phyloP scores from a whole-genome alignment of 2,888 invertebrate genomes.

The Drosophila melanocephala region DNA sequence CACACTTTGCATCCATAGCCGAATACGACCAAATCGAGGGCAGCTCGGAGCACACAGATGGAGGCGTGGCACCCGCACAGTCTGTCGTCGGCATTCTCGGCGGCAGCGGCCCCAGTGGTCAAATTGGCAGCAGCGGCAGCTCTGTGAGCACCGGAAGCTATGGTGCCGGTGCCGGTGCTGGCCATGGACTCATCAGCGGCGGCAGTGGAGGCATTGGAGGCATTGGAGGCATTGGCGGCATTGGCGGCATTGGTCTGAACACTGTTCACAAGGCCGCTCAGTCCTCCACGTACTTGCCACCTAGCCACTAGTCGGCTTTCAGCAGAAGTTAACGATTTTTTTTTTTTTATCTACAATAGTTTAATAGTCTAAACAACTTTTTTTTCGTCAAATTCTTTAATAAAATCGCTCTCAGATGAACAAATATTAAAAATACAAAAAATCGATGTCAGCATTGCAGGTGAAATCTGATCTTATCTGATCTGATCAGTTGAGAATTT shows the following conservation, averaged over 20 bases:
- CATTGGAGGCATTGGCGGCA: conserved; percentile 23
- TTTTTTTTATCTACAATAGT: conserved; percentile 47
- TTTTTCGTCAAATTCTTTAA: conserved; percentile 25
- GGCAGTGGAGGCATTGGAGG: conserved; percentile 28
- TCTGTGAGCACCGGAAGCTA: conserved; percentile 13
- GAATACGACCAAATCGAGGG: conserved; percentile 83
- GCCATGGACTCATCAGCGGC: conserved; percentile 12
- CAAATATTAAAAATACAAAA: neutral
- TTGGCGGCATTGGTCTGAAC: neutral
- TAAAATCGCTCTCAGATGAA: conserved; percentile 22
- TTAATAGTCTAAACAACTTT: conserved; percentile 41
- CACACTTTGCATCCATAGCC: conserved; percentile 52
- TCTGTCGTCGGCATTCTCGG: conserved; percentile 83
- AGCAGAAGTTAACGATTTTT: conserved; percentile 16
- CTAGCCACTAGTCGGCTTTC: conserved; percentile 53
- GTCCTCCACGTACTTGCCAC: conserved; percentile 67
- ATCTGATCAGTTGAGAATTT: neutral
- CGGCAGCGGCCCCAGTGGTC: conserved; percentile 41
- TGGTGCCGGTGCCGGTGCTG: conserved; percentile 16
- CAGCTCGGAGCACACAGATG: conserved; percentile 81
- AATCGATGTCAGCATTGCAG: neutral
- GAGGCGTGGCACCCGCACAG: conserved; percentile 82
- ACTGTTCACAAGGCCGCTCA: conserved; percentile 45
- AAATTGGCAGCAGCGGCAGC: conserved; percentile 15
- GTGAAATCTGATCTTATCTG: neutral